Evolutionary conservation across 2,113 vertebrate species (phyloP).

Genomic region (Chrysochloris asiatica): DNA sequence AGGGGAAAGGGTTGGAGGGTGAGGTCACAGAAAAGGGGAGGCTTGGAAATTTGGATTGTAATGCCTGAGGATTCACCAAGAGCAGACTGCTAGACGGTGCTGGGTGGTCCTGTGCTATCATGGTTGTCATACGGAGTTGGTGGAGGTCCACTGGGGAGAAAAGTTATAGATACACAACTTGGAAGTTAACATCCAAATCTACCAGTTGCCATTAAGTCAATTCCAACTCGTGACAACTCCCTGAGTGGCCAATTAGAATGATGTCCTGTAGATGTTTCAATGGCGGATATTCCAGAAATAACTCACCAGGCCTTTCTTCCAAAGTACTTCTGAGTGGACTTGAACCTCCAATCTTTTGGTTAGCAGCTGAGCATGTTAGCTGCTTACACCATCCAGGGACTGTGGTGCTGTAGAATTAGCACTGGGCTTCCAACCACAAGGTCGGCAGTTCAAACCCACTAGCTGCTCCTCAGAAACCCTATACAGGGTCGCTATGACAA

Average conservation of each 20-base stretch:
- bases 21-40: conserved; percentile 80
- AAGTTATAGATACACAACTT: neutral
- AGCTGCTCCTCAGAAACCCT: too few relatives aligned
- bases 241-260: neutral
- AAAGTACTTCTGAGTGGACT: neutral
- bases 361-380: neutral
- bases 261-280: neutral
- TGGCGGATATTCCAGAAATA: neutral
- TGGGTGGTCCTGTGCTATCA: too few relatives aligned
- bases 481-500: too few relatives aligned
- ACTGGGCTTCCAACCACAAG: too few relatives aligned
- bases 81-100: conserved; percentile 87
- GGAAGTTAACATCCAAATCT: neutral
- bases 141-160: neutral
- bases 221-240: neutral
- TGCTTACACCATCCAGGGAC: neutral
- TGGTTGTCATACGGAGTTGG: neutral
- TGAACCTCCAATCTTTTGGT: neutral
- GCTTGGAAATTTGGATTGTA: conserved; percentile 88
- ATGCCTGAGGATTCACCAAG: conserved; percentile 84
- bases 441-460: too few relatives aligned
- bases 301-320: neutral
- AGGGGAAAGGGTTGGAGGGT: conserved; percentile 61
- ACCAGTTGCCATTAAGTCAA: neutral
- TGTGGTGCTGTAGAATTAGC: too few relatives aligned